Evolutionary conservation across 2,797 vertebrate species (phyloP).

Genomic region (Alauda arvensis): DNA sequence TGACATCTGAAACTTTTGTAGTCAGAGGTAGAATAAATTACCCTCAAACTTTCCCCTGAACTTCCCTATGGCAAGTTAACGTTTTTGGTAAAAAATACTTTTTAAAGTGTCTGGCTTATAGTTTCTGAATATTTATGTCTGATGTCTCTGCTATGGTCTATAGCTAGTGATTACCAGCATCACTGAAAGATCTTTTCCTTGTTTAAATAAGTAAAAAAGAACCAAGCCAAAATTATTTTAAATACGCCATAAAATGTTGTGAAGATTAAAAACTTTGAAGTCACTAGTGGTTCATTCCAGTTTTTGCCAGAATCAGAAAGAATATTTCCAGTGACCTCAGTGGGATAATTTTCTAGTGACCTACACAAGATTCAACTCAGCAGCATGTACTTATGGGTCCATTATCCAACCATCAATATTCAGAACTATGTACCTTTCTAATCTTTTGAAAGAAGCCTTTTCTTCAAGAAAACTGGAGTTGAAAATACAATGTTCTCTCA

Average conservation of each 20-base stretch:
- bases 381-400: neutral
- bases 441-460: neutral
- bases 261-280: neutral
- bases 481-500: neutral
- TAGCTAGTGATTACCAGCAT: neutral
- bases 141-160: neutral
- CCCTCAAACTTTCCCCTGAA: neutral
- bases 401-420: neutral
- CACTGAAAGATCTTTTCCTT: neutral
- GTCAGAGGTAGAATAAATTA: neutral
- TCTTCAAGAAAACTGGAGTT: neutral
- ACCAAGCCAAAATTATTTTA: neutral
- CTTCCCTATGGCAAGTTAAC: neutral
- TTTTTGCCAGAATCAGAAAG: neutral
- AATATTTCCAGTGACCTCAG: neutral
- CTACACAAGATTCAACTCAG: neutral
- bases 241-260: neutral
- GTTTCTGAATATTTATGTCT: neutral
- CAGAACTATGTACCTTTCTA: neutral
- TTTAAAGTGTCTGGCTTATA: neutral
- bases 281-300: neutral
- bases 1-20: neutral
- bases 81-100: neutral
- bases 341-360: neutral
- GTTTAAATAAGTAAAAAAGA: neutral